Evolutionary conservation across 2,888 invertebrate species (phyloP), one percentile per base, ranked within the genome.

Genomic region (Nemotelus nigrinus): DNA sequence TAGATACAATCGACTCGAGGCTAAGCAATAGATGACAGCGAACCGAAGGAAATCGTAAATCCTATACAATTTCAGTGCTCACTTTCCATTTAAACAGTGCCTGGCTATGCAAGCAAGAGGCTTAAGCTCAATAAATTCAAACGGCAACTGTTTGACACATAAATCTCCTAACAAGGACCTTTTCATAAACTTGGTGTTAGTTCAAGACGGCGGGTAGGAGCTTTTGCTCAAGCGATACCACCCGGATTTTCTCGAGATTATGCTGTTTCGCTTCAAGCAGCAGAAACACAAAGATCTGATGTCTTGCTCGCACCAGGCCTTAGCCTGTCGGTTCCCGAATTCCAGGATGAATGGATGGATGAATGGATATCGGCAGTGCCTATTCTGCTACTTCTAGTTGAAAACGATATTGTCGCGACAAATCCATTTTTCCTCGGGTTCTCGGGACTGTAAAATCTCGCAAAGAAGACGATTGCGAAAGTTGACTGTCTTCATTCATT

Each of bases 121-220:
- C 79, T 79, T 79, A 74, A 77, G 68, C 77, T 77, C 79, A 77
- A 79, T 79, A 79, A 79, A 79, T 79, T 79, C 75, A 77, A 79
- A 79, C 77, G 58, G 77, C 67, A 79, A 75, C 77, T 75, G 77
- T 79, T 79, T 79, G 79, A 79, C 79, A 79, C 77, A 79, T 79
- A 79, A 79, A 79, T 79, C 79, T 79, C 79, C 63, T 77, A 77
- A 79, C 79, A 79, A 77, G 79, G 70, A 79, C 55, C 77, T 79
- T 79, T 79, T 79, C 77, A 77, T 79, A 79, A 79, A 79, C 77
- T 79, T 79, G 77, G 77, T 77, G 79, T 79, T 77, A 79, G 77
- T 74, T 72, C 48, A 53, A 60, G 79, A 48, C 41, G 25, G 58
- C 3, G 41, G 48, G 68, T 76, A 47, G 71, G 67, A 53, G 71